phyloP scores from a whole-genome alignment of 2,888 invertebrate species.

The Colostygia pectinataria region DNA sequence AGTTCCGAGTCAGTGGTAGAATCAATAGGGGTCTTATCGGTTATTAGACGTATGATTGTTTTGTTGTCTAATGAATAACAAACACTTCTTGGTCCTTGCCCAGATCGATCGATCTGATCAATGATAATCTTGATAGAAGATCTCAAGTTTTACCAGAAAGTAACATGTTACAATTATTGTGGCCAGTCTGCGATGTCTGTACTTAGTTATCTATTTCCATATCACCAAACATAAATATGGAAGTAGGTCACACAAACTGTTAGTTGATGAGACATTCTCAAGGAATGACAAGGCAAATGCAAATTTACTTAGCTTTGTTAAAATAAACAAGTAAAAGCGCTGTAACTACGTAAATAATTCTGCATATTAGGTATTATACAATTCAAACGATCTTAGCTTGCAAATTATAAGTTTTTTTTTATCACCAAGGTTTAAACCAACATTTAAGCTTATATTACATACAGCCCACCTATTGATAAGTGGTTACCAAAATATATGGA shows the following conservation, averaged over 20 bases:
- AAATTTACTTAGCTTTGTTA: not conserved
- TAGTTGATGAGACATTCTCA: slow-evolving; percentile 2
- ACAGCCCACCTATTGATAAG: too few species aligned
- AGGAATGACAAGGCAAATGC: slow-evolving; percentile 1
- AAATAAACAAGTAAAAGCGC: slow-evolving; percentile 3
- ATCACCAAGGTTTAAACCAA: too few species aligned
- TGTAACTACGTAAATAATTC: not conserved
- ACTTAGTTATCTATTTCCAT: not conserved
- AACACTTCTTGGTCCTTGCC: slow-evolving; percentile 34
- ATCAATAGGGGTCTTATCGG: slow-evolving; percentile 75
- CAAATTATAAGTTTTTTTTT: too few species aligned
- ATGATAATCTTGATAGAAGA: not conserved
- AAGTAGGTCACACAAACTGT: not conserved
- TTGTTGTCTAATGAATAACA: slow-evolving; percentile 58
- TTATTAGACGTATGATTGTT: slow-evolving; percentile 69
- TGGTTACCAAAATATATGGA: too few species aligned
- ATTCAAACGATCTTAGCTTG: too few species aligned
- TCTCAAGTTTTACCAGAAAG: not conserved
- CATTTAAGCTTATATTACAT: too few species aligned
- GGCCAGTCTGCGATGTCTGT: not conserved
- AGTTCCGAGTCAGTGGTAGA: slow-evolving; percentile 70
- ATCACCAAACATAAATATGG: too few species aligned
- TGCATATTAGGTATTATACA: too few species aligned
- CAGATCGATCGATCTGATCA: not conserved
- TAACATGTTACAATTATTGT: not conserved